phyloP scores from a whole-genome alignment of 2,113 vertebrate species.

The Caracal caracal region DNA sequence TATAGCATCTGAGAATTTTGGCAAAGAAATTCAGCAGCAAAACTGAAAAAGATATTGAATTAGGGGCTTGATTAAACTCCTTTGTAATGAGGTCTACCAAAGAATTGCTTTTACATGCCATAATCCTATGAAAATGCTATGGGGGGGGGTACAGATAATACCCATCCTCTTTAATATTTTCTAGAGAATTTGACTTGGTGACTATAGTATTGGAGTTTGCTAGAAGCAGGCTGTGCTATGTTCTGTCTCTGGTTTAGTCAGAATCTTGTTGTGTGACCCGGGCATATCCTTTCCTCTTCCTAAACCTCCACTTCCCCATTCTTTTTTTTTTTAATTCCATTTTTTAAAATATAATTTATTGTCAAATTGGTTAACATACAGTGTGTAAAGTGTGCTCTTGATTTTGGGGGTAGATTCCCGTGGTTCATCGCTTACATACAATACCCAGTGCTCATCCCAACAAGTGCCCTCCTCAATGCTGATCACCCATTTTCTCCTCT shows the following conservation, averaged over 20 bases:
- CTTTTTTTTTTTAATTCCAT: neutral
- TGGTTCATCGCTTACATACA: no score
- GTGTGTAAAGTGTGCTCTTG: no score
- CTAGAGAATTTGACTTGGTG: neutral
- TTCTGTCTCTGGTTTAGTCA: neutral
- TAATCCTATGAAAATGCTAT: neutral
- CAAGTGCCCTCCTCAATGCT: no score
- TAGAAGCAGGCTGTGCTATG: fast-evolving
- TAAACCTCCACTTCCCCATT: neutral
- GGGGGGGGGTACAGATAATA: fast-evolving
- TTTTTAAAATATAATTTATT: no score
- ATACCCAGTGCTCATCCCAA: no score
- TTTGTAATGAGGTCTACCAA: neutral
- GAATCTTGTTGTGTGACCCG: neutral
- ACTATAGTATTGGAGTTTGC: neutral
- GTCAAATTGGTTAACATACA: no score
- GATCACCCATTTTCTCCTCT: no score
- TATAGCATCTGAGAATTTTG: neutral
- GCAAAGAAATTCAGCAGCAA: neutral
- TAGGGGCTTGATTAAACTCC: neutral
- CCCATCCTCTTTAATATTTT: neutral
- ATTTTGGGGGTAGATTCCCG: no score
- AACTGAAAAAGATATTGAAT: neutral
- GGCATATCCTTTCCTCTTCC: neutral
- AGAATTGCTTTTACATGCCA: neutral